These are phyloP conservation scores for Eulemur rufifrons DNA, from an alignment of 2,113 vertebrate genomes.

Conservation along the genomic window DNA sequence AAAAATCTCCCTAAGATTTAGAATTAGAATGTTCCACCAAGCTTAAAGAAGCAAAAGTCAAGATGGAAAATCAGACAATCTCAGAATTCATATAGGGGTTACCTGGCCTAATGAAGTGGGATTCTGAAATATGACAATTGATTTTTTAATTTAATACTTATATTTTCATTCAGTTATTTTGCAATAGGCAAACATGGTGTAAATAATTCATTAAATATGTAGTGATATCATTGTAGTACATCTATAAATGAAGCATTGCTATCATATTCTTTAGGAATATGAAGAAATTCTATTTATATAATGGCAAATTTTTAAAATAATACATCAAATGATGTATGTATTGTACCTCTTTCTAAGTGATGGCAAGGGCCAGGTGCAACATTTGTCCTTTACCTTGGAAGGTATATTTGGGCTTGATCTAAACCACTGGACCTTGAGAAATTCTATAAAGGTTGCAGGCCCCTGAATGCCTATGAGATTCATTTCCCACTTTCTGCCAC, in stretches of 20 bases:
- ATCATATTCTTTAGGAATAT: background rate
- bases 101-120: background rate
- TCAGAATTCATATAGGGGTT: background rate
- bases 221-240: background rate
- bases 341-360: background rate
- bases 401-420: background rate
- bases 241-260: background rate
- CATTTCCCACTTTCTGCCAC: background rate
- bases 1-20: background rate
- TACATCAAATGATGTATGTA: background rate
- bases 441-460: background rate
- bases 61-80: background rate
- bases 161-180: background rate
- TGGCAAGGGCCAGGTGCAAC: background rate
- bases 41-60: background rate
- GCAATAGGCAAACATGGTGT: background rate
- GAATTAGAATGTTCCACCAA: background rate
- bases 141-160: background rate
- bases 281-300: background rate
- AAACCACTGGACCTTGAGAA: background rate
- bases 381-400: background rate
- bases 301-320: background rate
- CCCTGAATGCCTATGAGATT: background rate
- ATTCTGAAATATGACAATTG: background rate
- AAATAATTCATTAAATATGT: background rate